Evolutionary conservation across 1,140 invertebrate genomes (phyloP), one percentile per base, ranked within the genome.

Genomic region (Rhagoletis zephyria): DNA sequence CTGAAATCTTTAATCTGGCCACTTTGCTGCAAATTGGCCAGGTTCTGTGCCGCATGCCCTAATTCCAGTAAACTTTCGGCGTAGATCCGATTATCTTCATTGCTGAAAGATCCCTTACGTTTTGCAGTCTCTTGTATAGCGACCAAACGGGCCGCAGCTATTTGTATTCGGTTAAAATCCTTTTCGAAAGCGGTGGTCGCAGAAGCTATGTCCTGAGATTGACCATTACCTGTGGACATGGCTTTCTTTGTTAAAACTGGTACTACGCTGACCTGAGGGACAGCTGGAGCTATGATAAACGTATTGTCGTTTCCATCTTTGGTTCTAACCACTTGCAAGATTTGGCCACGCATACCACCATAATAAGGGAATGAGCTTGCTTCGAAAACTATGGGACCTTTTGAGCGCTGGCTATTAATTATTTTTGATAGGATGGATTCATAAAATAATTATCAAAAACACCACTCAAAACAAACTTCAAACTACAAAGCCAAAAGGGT

Each of bases 261-360:
- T 42, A 63, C 40, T 3, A 16, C 9, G n/a, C 3, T 51, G 19
- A 3, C 30, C 1, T 48, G 6, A 1, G 70, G 40, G 12, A 14
- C 59, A 16, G 51, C 3, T 1, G 7, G n/a, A n/a, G 48, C 64
- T 40, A 45, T 9, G 1, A 93, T 94, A 85, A 94, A 93, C n/a
- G 93, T 94, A 4, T 94, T 91, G 0, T 94, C 91, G 42, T 90
- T 93, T 30, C 94, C 95, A 88, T 93, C 93, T 6, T 93, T 91
- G 51, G 94, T 93, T 90, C 94, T 94, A 48, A 94, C 94, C 60
- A 95, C 93, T 93, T 95, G 94, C 89, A 96, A 91, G 86, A 94
- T 94, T 91, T 95, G 94, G 2, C 96, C 95, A 89, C 95, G 95
- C 0, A 94, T 94, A 42, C 95, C 95, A 4, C 96, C 96, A 89